phyloP scores from a whole-genome alignment of 2,797 vertebrate species.

The Sebastes ruberrimus region DNA sequence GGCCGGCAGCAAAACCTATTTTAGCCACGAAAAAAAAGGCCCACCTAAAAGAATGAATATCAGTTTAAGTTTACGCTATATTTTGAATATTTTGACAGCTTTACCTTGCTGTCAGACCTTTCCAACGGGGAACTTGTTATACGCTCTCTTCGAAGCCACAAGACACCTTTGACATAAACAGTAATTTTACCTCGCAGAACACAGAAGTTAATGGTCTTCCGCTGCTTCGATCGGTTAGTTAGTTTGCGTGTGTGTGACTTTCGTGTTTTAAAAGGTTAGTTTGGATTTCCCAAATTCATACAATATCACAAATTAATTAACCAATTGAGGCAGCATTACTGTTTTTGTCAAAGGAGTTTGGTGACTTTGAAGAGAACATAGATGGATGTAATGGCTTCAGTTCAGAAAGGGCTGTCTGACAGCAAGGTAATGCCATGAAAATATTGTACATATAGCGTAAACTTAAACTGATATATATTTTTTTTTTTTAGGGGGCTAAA shows the following conservation, averaged over 20 bases:
- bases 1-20: background rate
- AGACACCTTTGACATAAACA: background rate
- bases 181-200: background rate
- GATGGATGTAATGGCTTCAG: background rate
- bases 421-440: background rate
- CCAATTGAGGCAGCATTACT: background rate
- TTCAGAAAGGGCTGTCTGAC: background rate
- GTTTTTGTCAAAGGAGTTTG: background rate
- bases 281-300: no score
- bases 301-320: background rate
- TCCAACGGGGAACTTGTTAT: background rate
- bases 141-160: background rate
- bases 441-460: background rate
- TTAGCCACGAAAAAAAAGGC: background rate
- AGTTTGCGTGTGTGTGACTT: no score
- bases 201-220: background rate
- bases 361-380: background rate
- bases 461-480: background rate
- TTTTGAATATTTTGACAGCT: background rate
- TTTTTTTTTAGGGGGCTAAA: rapidly evolving
- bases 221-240: background rate
- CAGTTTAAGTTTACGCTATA: background rate
- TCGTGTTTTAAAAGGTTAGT: no score
- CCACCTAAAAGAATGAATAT: background rate
- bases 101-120: background rate